Evolutionary conservation across 1,140 invertebrate species (phyloP).

Genomic region (Sinonovacula constricta): DNA sequence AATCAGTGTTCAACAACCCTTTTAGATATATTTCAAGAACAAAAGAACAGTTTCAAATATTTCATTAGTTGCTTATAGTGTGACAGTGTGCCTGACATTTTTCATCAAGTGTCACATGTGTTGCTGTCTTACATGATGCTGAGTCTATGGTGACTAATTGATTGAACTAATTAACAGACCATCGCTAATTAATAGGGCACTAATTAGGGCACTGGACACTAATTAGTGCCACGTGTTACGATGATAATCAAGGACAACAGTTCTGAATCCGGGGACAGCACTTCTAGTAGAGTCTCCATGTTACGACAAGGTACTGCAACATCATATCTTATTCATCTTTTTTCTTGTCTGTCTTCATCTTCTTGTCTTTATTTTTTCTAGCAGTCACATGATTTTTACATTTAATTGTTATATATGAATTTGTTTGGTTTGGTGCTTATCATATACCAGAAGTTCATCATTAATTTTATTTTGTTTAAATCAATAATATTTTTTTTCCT

Average conservation of each 20-base stretch:
- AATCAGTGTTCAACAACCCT: no score
- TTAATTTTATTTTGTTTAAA: neutral
- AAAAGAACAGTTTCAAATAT: no score
- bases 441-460: neutral
- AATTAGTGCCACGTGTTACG: no score
- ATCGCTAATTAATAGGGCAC: no score
- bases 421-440: neutral
- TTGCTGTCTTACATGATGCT: no score
- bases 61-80: no score
- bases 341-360: neutral
- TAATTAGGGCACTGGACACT: no score
- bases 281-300: conserved; percentile 32
- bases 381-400: neutral
- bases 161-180: no score
- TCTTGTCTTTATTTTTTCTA: neutral
- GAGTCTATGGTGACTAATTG: no score
- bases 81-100: no score
- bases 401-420: neutral
- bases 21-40: no score
- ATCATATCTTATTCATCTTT: neutral
- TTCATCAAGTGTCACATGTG: no score
- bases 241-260: conserved; percentile 47
- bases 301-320: conserved; percentile 39
- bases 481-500: neutral
- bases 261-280: conserved; percentile 44